Evolutionary conservation across 2,797 vertebrate genomes (phyloP).

Genomic region (Dromococcyx pavoninus): DNA sequence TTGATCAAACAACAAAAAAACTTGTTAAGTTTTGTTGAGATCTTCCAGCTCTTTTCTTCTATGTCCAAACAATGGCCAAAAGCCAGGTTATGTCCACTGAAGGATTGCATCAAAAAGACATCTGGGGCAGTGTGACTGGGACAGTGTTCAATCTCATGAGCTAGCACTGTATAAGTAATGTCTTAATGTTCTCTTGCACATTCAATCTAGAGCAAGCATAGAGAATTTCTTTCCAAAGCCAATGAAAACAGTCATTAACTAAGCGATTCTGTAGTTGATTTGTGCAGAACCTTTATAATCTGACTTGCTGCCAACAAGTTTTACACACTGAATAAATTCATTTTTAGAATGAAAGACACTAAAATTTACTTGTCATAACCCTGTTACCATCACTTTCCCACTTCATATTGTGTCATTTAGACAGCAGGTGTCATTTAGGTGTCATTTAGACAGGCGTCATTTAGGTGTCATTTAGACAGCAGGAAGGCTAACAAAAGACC

Average conservation of each 20-base stretch:
- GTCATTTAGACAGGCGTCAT: no score
- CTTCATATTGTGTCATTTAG: no score
- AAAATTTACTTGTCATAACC: background rate
- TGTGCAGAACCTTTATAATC: fast-evolving
- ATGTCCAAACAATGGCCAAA: background rate
- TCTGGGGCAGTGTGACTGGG: background rate
- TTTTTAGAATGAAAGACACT: background rate
- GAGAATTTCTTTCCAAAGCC: background rate
- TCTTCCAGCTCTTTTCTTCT: background rate
- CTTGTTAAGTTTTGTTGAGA: background rate
- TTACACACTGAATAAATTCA: background rate
- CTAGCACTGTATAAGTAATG: background rate
- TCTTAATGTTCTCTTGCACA: background rate
- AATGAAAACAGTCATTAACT: background rate
- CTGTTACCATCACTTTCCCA: no score
- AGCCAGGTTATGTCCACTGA: background rate
- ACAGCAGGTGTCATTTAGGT: no score
- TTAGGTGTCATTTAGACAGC: no score
- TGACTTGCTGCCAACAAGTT: background rate
- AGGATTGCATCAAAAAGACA: background rate
- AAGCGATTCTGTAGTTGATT: background rate
- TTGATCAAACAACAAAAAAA: background rate
- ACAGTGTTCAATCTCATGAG: background rate
- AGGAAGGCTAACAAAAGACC: background rate
- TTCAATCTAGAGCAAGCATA: background rate